Base-by-base conservation (phyloP, 2,888 invertebrate genomes). In the Biston stratarius region DNA sequence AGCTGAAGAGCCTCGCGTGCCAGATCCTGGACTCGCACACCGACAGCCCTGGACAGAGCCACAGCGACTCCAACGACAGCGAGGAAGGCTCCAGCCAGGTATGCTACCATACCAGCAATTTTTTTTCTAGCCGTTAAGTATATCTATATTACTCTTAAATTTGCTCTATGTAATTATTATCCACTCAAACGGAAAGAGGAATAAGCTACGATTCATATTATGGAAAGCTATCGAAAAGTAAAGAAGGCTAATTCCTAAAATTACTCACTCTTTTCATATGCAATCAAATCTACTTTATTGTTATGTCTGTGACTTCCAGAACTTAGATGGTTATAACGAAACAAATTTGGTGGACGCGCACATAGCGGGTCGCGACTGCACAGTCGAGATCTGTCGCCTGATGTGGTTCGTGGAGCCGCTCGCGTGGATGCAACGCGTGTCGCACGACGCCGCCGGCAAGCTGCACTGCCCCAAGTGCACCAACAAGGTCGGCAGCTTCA, bases 371-470 rank as follows among this genome's bases (percentile, higher is more conserved):
- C 86, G 87, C 47, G 86, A 86, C 70, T 40, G 52, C 42, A 74
- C 80, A 36, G 77, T 82, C 6, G 92, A 92, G 63, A 82, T 90
- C 59, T 98, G 98, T 84, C 95, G 94, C 5, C 95, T 95, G 78
- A 97, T 97, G 76, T 95, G 97, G 87, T 99, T 98, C 90, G 95
- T 98, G 70, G 98, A 98, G 91, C 99, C 99, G 0, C 94, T 98
- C 82, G 94, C 96, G 11, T 99, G 99, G 98, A 98, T 98, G 98
- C 94, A 94, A 58, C 95, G 96, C 78, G 96, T 97, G 53, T 92
- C 95, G 48, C 95, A 95, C 77, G 94, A 94, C 64, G 94, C 96
- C 12, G 96, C 97, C 80, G 98, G 98, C 47, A 98, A 98, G 89
- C 94, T 99, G 71, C 95, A 96, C 87, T 97, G 98, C 87, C 97